phyloP scores from a whole-genome alignment of 1,140 invertebrate genomes.

The Scylla paramamosain region DNA sequence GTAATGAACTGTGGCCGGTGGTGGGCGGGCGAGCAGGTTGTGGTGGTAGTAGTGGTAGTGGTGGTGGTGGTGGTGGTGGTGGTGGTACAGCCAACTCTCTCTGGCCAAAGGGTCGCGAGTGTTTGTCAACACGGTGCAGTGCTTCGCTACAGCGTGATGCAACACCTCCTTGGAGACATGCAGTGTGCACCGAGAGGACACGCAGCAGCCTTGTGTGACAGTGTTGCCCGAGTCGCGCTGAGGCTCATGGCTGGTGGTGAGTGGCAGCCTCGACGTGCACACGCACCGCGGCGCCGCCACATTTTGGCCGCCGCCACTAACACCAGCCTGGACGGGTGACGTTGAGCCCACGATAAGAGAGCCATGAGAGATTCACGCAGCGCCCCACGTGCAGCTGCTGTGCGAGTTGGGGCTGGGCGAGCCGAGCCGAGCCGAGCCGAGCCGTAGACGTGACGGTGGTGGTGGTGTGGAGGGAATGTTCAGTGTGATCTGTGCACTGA shows the following conservation, averaged over 20 bases:
- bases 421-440: too few species aligned
- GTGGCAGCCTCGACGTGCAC: not conserved
- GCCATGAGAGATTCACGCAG: not conserved
- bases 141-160: not conserved
- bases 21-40: not conserved
- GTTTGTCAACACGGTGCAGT: conserved; percentile 4
- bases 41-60: not conserved
- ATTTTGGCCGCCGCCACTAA: not conserved
- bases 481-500: too few species aligned
- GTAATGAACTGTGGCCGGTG: not conserved
- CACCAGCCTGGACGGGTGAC: not conserved
- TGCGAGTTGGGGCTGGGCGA: not conserved
- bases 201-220: not conserved
- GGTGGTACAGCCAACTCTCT: not conserved
- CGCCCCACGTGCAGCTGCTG: not conserved
- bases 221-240: not conserved
- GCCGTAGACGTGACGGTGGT: too few species aligned
- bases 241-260: too few species aligned
- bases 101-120: not conserved
- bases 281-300: not conserved
- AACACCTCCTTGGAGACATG: not conserved
- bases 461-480: too few species aligned
- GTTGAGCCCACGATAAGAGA: not conserved
- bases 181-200: not conserved
- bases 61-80: not conserved